A percentile compares a stretch with the other conserved stretches of the same genome.
phyloP scores from a whole-genome alignment of 2,888 invertebrate genomes.

The Cryptus armator region DNA sequence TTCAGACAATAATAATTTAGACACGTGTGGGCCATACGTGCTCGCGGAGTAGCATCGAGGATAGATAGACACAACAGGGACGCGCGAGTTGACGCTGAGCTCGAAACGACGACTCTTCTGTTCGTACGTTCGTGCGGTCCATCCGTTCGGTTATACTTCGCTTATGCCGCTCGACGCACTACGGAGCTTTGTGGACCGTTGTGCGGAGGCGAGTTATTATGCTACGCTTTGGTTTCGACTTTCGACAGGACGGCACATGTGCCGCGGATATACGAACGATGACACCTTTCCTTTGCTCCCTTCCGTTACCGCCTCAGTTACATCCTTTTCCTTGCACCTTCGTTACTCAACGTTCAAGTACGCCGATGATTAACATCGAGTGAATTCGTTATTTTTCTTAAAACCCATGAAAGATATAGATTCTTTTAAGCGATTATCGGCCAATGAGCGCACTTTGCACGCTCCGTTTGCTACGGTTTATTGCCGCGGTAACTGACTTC shows the following conservation, averaged over 20 bases:
- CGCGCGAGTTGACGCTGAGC: conserved; percentile 72
- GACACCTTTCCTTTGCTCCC: conserved; percentile 63
- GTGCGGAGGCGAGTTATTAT: conserved; percentile 56
- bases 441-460: too few species aligned
- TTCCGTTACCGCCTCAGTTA: conserved; percentile 21
- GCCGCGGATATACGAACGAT: conserved; percentile 57
- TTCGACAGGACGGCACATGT: conserved; percentile 66
- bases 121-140: conserved; percentile 45
- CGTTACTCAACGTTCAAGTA: not conserved
- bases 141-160: conserved; percentile 34
- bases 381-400: conserved; percentile 1
- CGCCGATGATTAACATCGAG: not conserved
- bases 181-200: conserved; percentile 40
- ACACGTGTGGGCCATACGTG: conserved; percentile 84
- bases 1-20: conserved; percentile 83
- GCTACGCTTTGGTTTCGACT: conserved; percentile 47
- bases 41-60: conserved; percentile 73
- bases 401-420: not conserved
- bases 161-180: conserved; percentile 14
- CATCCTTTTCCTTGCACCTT: conserved; percentile 28
- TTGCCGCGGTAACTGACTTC: too few species aligned
- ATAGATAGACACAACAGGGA: conserved; percentile 80
- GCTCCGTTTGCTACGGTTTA: too few species aligned
- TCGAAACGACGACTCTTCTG: conserved; percentile 59
- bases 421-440: not conserved